Evolutionary conservation across 2,113 vertebrate genomes (phyloP).

Genomic region (Hippocampus barbouri): DNA sequence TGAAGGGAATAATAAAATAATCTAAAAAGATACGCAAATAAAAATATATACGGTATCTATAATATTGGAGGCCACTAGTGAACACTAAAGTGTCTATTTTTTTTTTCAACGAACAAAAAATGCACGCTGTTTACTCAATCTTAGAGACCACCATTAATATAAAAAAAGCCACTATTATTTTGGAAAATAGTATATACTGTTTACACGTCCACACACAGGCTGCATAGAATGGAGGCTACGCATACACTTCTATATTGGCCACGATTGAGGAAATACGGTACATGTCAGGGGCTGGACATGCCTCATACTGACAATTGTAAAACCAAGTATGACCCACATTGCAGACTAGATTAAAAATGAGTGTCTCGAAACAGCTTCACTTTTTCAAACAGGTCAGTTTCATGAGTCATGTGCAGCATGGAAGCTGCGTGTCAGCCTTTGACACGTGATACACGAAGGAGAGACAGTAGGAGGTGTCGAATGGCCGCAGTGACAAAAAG

Average conservation of each 20-base stretch:
- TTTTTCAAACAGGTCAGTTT: neutral
- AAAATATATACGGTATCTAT: too few relatives aligned
- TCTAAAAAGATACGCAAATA: too few relatives aligned
- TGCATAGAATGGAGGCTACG: too few relatives aligned
- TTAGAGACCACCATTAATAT: too few relatives aligned
- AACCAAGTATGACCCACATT: neutral
- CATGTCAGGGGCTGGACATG: neutral
- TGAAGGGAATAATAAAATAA: too few relatives aligned
- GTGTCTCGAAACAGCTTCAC: neutral
- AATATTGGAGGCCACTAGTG: too few relatives aligned
- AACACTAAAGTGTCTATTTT: too few relatives aligned
- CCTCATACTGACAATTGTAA: neutral
- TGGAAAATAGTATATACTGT: too few relatives aligned
- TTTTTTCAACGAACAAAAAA: too few relatives aligned
- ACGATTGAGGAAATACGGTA: neutral
- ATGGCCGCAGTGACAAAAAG: conserved; percentile 31
- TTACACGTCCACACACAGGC: too few relatives aligned
- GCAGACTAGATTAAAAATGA: neutral
- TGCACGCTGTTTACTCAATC: too few relatives aligned
- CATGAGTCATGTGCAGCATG: neutral
- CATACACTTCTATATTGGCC: neutral
- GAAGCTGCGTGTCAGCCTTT: neutral
- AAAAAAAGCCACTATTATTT: too few relatives aligned
- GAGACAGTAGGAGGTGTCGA: conserved; percentile 36
- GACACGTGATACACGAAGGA: neutral